These are phyloP conservation scores for Cephus pulcher DNA, from an alignment of 2,888 invertebrate genomes.

Conservation along the genomic window DNA sequence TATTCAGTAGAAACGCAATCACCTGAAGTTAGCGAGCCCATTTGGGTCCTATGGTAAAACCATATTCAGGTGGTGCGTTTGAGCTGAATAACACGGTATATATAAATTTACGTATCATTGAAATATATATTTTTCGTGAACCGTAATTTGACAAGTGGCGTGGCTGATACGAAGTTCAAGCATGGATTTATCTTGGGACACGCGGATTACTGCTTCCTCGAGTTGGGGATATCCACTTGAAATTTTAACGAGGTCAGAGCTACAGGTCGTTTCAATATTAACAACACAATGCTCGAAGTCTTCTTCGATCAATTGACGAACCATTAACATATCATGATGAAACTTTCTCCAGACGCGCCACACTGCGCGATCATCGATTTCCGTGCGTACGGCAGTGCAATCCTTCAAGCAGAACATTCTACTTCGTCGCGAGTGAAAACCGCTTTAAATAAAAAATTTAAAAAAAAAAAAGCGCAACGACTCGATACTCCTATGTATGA, in stretches of 20 bases:
- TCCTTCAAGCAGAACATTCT: not conserved
- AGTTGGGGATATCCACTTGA: not conserved
- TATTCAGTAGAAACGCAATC: too few species aligned
- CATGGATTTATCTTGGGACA: too few species aligned
- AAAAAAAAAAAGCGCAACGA: too few species aligned
- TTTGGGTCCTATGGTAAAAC: too few species aligned
- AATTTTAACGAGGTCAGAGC: not conserved
- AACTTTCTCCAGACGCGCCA: not conserved
- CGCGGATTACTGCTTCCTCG: not conserved
- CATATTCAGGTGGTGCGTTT: too few species aligned
- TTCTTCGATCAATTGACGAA: not conserved
- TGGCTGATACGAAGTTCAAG: too few species aligned
- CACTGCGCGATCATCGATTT: not conserved
- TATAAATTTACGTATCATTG: too few species aligned
- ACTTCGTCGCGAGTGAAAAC: not conserved
- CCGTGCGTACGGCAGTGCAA: not conserved
- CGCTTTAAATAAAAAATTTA: not conserved
- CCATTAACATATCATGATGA: slow-evolving; percentile 1
- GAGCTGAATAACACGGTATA: too few species aligned
- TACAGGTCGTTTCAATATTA: not conserved
- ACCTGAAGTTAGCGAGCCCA: too few species aligned
- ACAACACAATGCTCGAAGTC: not conserved
- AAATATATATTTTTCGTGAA: too few species aligned
- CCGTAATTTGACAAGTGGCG: too few species aligned
- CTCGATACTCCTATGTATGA: too few species aligned